Evolutionary conservation across 2,113 vertebrate genomes (phyloP).

Genomic region (Lasiurus cinereus): DNA sequence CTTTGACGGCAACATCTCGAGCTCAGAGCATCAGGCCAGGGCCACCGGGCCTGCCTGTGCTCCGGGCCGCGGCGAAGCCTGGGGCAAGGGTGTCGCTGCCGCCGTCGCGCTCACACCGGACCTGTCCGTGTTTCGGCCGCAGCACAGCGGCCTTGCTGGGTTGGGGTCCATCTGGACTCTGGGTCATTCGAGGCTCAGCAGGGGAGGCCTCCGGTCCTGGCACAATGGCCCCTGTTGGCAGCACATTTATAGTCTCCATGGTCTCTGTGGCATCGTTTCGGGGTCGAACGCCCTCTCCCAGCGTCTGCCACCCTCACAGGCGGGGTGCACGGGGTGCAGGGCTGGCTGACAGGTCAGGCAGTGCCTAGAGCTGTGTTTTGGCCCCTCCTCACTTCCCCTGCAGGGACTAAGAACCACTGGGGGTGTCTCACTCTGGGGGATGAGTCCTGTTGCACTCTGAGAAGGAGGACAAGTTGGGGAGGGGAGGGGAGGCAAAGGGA

Average conservation of each 20-base stretch:
- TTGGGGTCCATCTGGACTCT: fast-evolving
- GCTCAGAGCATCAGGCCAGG: background rate
- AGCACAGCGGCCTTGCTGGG: fast-evolving
- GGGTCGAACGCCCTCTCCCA: too few relatives aligned
- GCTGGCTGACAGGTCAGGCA: background rate
- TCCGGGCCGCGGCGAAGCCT: fast-evolving
- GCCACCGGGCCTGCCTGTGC: fast-evolving
- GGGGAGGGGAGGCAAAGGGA: too few relatives aligned
- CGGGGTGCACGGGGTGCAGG: fast-evolving
- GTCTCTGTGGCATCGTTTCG: background rate
- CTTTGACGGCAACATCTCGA: background rate
- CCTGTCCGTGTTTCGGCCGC: fast-evolving
- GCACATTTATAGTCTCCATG: fast-evolving
- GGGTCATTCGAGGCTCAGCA: fast-evolving
- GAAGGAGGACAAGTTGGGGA: background rate
- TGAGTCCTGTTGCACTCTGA: fast-evolving
- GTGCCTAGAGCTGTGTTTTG: fast-evolving
- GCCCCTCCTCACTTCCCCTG: background rate
- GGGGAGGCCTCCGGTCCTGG: background rate
- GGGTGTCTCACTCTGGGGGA: fast-evolving
- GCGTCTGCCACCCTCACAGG: fast-evolving
- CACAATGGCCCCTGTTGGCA: fast-evolving
- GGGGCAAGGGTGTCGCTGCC: background rate
- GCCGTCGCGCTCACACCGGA: fast-evolving
- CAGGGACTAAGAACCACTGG: background rate